Base-by-base conservation (phyloP, 2,113 vertebrate genomes). In the Cynopterus brachyotis region DNA sequence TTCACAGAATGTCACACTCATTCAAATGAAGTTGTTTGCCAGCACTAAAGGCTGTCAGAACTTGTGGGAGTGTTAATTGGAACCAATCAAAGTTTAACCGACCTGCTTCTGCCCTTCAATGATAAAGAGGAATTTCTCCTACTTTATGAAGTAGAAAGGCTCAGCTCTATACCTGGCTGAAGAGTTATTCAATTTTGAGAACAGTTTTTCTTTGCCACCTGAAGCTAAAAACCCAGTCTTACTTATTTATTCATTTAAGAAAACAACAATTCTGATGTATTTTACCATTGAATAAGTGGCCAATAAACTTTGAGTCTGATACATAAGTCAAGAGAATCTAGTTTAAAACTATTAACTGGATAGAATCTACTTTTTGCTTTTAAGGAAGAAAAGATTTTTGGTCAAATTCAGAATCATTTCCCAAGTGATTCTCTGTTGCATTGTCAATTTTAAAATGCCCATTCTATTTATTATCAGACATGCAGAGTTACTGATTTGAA, bases 81-180 rank as follows among this genome's bases (percentile, higher is more conserved):
- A 94, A 66, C 79, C 81, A 94, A 90, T 90, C 95, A 96, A 95
- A 96, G 16, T 88, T 93, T 92, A 96, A 72, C 79, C 91, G 91
- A 93, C 93, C 93, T 80, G n/a, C 40, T 95, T 89, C 86, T 89
- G 67, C 35, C 80, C 92, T 94, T 94, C 91, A 96, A 0, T 84
- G 72, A 96, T 96, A 96, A 96, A 94, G 87, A 96, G 85, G 92
- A 96, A 96, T 94, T 84, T 96, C 55, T 95, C 75, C n/a, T 67
- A 22, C 78, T 97, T 76, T 92, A 53, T 83, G 85, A 87, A 88
- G 7, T 66, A 40, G 75, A 89, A 73, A 94, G 37, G 9, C 40
- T 85, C 19, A 15, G 9, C 57, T 85, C 78, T 78, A 75, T 45
- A 83, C 70, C n/a, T 72, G 72, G 35, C 37, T 50, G 26, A 83